Percentiles rank a stretch among this genome's conserved stretches.
Evolutionary conservation across 2,888 invertebrate genomes (phyloP).

Genomic region (Schizaphis graminum): DNA sequence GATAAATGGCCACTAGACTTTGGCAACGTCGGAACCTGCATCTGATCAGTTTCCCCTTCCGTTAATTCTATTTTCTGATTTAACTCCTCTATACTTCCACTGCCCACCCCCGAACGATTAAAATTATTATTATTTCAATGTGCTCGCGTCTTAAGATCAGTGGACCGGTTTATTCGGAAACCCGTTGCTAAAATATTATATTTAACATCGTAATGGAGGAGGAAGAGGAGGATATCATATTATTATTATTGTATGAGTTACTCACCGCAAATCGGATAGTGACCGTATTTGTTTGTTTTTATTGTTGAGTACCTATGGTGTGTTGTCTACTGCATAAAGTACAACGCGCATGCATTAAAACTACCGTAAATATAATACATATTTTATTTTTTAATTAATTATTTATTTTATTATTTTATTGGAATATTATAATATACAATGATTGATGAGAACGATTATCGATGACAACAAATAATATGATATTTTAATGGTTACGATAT

Average conservation of each 20-base stretch:
- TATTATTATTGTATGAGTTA: not conserved
- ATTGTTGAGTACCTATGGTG: not conserved
- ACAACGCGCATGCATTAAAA: not conserved
- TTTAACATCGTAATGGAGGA: not conserved
- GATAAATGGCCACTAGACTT: constrained; percentile 63
- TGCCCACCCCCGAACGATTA: not conserved
- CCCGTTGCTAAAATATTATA: constrained; percentile 23
- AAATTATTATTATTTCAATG: not conserved
- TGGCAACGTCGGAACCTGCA: constrained; percentile 63
- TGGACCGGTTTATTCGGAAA: constrained; percentile 37
- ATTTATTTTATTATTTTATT: too few relatives aligned
- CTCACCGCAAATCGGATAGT: not conserved
- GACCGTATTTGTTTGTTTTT: not conserved
- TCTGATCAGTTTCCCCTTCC: constrained; percentile 58
- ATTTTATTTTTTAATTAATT: too few relatives aligned
- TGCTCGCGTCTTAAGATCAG: not conserved
- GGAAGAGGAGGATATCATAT: not conserved
- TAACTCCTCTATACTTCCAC: not conserved
- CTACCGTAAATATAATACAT: not conserved
- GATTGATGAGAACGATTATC: not conserved
- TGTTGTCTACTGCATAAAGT: not conserved
- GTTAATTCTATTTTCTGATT: not conserved
- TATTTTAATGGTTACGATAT: not conserved
- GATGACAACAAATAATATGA: not conserved
- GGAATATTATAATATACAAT: not conserved